Base-by-base conservation (phyloP, 2,113 vertebrate species). In the Coptodon rendalli region DNA sequence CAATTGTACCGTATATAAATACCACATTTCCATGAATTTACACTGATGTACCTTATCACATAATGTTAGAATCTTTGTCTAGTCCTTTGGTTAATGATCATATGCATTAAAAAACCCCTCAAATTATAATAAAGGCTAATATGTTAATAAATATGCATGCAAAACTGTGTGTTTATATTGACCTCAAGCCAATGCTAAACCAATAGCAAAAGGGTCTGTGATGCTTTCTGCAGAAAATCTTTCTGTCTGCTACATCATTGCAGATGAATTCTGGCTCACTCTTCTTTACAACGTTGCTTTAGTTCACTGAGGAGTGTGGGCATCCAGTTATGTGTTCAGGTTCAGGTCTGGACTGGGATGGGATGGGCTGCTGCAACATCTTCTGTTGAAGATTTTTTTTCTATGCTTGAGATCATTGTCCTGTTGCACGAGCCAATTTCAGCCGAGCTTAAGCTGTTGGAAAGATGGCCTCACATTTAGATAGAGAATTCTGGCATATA, bases 271-370 rank as follows among this genome's bases (percentile, higher is more conserved):
- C n/a, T 76, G 40, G 1, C 68, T 27, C 13, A 27, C 22, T 73
- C 6, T 1, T 48, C 40, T 76, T 76, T 29, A 48, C 40, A 76
- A 29, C 0, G 0, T 48, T 11, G 14, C 68, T 48, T 48, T 14
- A 29, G 40, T 17, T 76, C 13, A 5, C 38, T 19, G 40, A 76
- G 14, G 40, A 76, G 16, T 76, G 40, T 48, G 24, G 40, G 24
- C 14, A 48, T 76, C 34, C 61, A 66, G 61, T 66, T 66, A 66
- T 66, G 61, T 24, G 19, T 48, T 76, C 68, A 48, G 68, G 14
- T 76, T 76, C 9, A 76, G 68, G 68, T 16, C 13, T 73, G n/a
- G 38, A 73, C 66, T 6, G 38, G 38, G 8, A 6, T 14, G 34
- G 19, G 63, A 9, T 73, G 66, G 66, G 38, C 22, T 27, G 22